Percentiles rank a stretch among this genome's conserved stretches.
Evolutionary conservation across 2,888 invertebrate genomes (phyloP).

Genomic region (Caenorhabditis angaria): DNA sequence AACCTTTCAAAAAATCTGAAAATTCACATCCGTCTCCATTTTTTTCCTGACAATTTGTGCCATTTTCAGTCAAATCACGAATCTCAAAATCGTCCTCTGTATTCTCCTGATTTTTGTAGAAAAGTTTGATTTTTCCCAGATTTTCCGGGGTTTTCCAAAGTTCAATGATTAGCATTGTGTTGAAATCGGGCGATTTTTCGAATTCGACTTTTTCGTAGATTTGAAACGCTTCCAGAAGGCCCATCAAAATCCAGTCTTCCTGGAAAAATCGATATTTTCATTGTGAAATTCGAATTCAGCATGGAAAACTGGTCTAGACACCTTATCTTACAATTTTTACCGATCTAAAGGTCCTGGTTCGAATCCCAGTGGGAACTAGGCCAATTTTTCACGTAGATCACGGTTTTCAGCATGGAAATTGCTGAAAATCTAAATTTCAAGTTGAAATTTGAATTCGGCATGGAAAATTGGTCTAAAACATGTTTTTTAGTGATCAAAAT

Average conservation of each 20-base stretch:
- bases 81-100: background rate
- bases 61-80: background rate
- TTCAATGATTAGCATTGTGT: slow-evolving; percentile 24
- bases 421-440: no score
- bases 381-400: background rate
- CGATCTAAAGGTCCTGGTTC: background rate
- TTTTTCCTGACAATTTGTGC: background rate
- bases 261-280: no score
- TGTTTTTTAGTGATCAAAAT: no score
- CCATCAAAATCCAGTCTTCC: no score
- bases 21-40: no score
- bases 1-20: no score
- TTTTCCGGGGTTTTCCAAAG: background rate
- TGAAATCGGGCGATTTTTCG: slow-evolving; percentile 24
- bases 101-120: background rate
- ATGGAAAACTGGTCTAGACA: background rate
- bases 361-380: background rate
- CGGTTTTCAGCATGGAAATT: no score
- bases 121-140: background rate
- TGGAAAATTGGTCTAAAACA: no score
- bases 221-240: no score
- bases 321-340: background rate
- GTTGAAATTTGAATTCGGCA: no score
- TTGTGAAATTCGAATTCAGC: background rate
- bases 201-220: no score